phyloP scores from a whole-genome alignment of 2,113 vertebrate genomes.

The Microtus pennsylvanicus region DNA sequence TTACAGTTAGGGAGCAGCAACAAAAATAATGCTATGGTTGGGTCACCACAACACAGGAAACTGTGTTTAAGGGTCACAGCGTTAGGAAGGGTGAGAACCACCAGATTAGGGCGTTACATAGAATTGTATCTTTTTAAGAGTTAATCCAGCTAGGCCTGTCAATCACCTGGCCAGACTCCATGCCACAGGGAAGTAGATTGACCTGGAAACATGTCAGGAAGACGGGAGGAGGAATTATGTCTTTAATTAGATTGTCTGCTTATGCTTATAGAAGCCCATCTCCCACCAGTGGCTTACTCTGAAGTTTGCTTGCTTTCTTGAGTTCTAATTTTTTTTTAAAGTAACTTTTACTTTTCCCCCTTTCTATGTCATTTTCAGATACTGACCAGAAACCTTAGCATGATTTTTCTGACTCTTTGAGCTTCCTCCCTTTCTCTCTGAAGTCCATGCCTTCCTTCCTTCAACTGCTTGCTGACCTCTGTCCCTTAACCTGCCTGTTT shows the following conservation, averaged over 20 bases:
- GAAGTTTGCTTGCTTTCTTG: background rate
- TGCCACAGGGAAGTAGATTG: background rate
- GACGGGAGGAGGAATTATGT: background rate
- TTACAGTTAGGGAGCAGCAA: background rate
- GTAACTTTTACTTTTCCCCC: background rate
- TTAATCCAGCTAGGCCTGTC: background rate
- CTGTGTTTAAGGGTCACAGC: background rate
- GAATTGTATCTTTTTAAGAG: background rate
- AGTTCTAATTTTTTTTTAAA: background rate
- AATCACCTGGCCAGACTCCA: background rate
- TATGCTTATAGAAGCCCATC: background rate
- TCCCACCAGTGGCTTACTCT: background rate
- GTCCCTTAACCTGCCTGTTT: background rate
- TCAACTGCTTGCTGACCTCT: background rate
- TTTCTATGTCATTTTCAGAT: background rate
- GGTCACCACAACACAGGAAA: too few species aligned
- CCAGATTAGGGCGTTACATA: background rate
- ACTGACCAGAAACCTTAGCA: background rate
- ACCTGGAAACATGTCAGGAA: background rate
- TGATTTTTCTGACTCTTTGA: background rate
- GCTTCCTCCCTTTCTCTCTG: background rate
- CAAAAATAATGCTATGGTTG: background rate
- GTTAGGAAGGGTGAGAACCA: background rate
- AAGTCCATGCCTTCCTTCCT: background rate
- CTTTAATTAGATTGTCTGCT: too few species aligned